These are phyloP conservation scores for Phyto melanocephala DNA, from an alignment of 2,888 invertebrate species.

Conservation along the genomic window DNA sequence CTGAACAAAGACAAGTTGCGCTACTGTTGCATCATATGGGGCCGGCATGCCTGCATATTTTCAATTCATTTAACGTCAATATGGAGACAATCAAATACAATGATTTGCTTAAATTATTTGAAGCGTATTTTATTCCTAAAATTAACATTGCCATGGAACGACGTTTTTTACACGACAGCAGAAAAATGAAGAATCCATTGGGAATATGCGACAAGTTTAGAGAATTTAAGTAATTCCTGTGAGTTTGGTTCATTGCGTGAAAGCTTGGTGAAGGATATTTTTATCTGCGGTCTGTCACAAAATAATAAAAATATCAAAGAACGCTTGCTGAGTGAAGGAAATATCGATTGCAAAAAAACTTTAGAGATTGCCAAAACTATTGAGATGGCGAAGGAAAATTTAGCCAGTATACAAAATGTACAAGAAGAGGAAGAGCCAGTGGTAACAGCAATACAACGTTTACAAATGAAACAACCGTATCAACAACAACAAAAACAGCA, in stretches of 20 bases:
- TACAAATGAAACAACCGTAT: neutral
- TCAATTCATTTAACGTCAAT: conserved; percentile 9
- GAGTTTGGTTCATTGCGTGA: neutral
- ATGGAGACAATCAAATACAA: conserved; percentile 46
- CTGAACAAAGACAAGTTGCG: conserved; percentile 22
- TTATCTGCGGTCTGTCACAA: conserved; percentile 25
- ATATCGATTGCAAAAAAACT: conserved; percentile 15
- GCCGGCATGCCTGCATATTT: neutral
- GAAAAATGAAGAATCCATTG: conserved; percentile 5
- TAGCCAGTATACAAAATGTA: conserved; percentile 10
- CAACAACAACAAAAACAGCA: neutral
- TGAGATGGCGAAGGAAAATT: conserved; percentile 28
- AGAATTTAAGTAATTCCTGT: conserved; percentile 2
- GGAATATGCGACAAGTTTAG: neutral
- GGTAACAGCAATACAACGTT: neutral
- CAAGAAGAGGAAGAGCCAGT: neutral
- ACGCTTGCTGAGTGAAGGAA: conserved; percentile 40
- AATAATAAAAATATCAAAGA: conserved; percentile 35
- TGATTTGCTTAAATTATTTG: conserved; percentile 19
- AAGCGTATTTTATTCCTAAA: conserved; percentile 56
- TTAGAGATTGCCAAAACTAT: conserved; percentile 32
- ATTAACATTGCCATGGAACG: conserved; percentile 57
- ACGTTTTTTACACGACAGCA: conserved; percentile 22
- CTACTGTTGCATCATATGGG: conserved; percentile 35
- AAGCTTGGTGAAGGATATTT: neutral